phyloP scores from a whole-genome alignment of 2,113 vertebrate species.

The Rhinolophus sinicus region DNA sequence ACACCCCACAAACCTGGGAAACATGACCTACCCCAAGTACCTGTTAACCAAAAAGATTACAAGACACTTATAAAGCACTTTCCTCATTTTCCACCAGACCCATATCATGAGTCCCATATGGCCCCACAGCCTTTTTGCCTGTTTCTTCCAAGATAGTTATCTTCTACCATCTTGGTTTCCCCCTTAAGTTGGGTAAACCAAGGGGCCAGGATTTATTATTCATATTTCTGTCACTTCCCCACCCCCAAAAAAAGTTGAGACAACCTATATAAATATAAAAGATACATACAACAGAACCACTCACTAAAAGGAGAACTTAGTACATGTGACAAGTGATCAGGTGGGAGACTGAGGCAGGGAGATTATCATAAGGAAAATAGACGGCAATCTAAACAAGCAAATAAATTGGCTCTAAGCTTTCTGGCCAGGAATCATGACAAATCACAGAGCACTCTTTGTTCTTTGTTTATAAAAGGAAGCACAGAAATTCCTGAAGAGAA shows the following conservation, averaged over 20 bases:
- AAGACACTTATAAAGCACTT: neutral
- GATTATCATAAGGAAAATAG: neutral
- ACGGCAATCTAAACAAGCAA: neutral
- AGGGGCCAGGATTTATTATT: neutral
- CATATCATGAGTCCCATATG: neutral
- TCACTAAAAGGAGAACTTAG: neutral
- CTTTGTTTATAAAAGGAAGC: slow-evolving; percentile 18
- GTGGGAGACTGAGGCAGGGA: neutral
- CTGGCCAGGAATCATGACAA: neutral
- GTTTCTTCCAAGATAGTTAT: neutral
- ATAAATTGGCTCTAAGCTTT: neutral
- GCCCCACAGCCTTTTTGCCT: neutral
- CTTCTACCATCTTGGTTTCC: neutral
- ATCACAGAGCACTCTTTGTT: neutral
- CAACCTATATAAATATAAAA: neutral
- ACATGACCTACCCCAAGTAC: neutral
- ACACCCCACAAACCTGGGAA: neutral
- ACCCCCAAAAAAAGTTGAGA: neutral
- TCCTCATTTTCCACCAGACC: neutral
- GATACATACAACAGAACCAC: neutral
- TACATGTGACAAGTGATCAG: neutral
- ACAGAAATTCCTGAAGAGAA: neutral
- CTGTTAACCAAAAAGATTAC: no score
- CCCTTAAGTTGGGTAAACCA: neutral
- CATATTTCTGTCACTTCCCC: neutral